A percentile compares a stretch with the other conserved stretches of the same genome.
Conservation (phyloP, 2,888 invertebrate species). For the Cephus spinipes region DNA sequence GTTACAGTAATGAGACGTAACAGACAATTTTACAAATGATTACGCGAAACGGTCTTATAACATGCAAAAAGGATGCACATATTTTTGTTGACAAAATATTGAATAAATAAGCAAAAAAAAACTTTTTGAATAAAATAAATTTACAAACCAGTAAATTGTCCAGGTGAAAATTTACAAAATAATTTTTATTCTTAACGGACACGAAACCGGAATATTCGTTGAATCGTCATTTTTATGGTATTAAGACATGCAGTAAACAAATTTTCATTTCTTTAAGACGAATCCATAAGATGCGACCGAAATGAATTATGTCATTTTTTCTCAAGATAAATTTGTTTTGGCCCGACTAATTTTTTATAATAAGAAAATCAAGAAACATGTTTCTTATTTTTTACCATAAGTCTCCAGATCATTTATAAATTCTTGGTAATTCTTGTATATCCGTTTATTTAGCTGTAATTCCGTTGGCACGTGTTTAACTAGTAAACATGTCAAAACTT, state of each 20-base stretch:
- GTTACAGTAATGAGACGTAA: background rate
- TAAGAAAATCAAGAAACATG: background rate
- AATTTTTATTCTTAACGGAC: background rate
- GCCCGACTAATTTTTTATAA: background rate
- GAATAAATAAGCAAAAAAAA: background rate
- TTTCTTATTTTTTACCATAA: conserved; percentile 27
- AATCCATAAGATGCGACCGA: background rate
- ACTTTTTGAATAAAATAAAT: no score
- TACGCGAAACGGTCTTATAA: background rate
- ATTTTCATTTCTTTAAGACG: background rate
- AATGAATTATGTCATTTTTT: background rate
- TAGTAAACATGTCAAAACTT: conserved; percentile 22
- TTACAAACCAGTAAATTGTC: background rate
- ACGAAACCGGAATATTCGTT: no score
- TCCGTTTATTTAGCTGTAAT: conserved; percentile 27
- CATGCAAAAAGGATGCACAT: background rate
- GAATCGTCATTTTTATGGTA: no score
- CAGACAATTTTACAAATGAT: background rate
- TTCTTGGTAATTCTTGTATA: conserved; percentile 30
- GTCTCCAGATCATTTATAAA: conserved; percentile 33
- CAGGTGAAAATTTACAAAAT: no score
- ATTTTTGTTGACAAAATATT: background rate
- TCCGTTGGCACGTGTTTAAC: conserved; percentile 25
- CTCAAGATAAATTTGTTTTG: background rate
- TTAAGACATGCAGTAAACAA: background rate